Percentiles rank a stretch among this genome's conserved stretches.
Conservation (phyloP, 2,113 vertebrate species). For the Tetrao urogallus region DNA sequence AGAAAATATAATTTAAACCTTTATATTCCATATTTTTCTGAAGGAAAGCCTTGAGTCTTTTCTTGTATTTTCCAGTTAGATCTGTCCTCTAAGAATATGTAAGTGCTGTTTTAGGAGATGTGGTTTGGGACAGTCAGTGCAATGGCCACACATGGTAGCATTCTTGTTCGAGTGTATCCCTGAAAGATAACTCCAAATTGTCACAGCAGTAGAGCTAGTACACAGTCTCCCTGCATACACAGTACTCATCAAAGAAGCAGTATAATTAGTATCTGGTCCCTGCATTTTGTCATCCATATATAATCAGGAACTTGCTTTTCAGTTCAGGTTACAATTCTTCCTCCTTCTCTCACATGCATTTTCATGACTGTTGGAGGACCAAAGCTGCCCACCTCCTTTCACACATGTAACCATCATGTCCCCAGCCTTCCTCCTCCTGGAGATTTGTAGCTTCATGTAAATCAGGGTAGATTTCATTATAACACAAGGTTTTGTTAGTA, state of each 20-base stretch:
- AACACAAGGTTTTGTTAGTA: background rate
- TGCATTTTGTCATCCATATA: background rate
- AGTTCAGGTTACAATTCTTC: background rate
- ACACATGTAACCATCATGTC: rapidly evolving
- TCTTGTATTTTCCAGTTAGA: background rate
- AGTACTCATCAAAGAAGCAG: background rate
- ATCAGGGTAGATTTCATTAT: background rate
- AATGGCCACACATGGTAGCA: rapidly evolving
- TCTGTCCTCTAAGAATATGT: background rate
- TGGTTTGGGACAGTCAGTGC: background rate
- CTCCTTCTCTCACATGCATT: background rate
- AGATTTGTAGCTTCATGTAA: background rate
- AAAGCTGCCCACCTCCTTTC: background rate
- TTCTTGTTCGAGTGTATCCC: background rate
- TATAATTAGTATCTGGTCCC: background rate
- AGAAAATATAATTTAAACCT: background rate
- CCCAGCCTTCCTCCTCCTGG: background rate
- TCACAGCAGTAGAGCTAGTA: background rate
- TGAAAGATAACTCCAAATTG: background rate
- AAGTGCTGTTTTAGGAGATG: background rate
- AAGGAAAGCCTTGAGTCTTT: background rate
- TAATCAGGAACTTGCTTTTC: background rate
- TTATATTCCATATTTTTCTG: background rate
- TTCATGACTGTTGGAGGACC: background rate
- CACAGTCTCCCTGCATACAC: background rate